Evolutionary conservation across 2,888 invertebrate species (phyloP).

Genomic region (Sphecodes monilicornis): DNA sequence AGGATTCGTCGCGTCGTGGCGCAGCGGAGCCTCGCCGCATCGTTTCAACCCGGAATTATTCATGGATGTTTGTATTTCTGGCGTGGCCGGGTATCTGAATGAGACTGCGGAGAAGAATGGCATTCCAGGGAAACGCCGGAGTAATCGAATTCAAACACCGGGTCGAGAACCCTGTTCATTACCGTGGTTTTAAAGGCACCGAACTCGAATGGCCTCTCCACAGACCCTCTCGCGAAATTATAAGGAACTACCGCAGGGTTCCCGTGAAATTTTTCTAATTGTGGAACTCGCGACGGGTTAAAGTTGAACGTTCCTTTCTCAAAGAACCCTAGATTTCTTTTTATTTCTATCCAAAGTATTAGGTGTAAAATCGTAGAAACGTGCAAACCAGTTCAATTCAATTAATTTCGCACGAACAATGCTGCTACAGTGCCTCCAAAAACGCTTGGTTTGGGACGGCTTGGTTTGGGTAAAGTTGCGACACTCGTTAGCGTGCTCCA

Average conservation of each 20-base stretch:
- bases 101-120: background rate
- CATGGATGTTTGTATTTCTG: constrained; percentile 34
- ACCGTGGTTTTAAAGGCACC: constrained; percentile 22
- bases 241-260: constrained; percentile 27
- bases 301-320: constrained; percentile 26
- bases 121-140: constrained; percentile 7
- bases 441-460: too few relatives aligned
- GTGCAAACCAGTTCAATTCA: background rate
- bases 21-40: background rate
- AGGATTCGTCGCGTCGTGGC: constrained; percentile 11
- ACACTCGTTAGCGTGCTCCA: too few relatives aligned
- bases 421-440: too few relatives aligned
- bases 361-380: background rate
- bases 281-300: constrained; percentile 15
- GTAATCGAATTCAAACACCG: constrained; percentile 20
- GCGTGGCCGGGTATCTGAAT: constrained; percentile 15
- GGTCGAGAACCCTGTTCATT: constrained; percentile 27
- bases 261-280: constrained; percentile 31
- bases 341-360: background rate
- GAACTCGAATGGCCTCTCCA: constrained; percentile 22
- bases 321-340: background rate
- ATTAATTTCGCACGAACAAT: background rate
- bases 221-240: constrained; percentile 6
- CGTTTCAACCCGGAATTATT: constrained; percentile 32
- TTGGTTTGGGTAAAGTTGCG: too few relatives aligned